Base-by-base conservation (phyloP, 1,140 invertebrate species). In the Polyergus mexicanus region DNA sequence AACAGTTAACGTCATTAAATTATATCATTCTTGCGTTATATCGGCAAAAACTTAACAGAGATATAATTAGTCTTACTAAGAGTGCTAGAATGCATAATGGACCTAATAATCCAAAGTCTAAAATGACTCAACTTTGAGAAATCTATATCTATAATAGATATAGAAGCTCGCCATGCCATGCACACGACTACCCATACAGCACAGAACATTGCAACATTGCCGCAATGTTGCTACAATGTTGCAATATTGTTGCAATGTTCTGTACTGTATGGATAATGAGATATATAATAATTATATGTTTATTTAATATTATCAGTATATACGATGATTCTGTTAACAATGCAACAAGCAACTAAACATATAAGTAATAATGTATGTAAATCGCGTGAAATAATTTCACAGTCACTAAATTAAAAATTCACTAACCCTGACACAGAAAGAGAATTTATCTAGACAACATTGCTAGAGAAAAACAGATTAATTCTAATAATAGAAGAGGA, bases 101-200 rank as follows among this genome's bases (percentile, higher is more conserved):
- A 22, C n/a, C 6, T 56, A 22, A 74, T 4, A 74, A 75, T 60
- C 60, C 16, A 62, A 60, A 62, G 10, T 65, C 4, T 62, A 6
- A 32, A 65, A 28, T 16, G 25, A 44, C 22, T 32, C n/a, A 7
- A 10, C 11, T 13, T 13, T 32, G 3, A 77, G 8, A 32, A 77
- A 65, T 25, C n/a, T 3, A 32, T 41, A 65, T 65, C 6, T 77
- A 28, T 28, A 3, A 76, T 3, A 63, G 35, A 41, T 76, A 41
- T 76, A 60, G n/a, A 22, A 32, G 16, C 1, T 62, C 13, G n/a
- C 5, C 0, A 28, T 28, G 25, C 25, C 7, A 41, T 63, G 32
- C 11, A 3, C 0, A 1, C 28, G 16, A 0, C 2, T 25, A 3
- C n/a, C n/a, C n/a, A n/a, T n/a, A n/a, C n/a, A n/a, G n/a, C n/a